Evolutionary conservation across 2,113 vertebrate genomes (phyloP), one percentile per base, ranked within the genome.

Genomic region (Oryzias celebensis): DNA sequence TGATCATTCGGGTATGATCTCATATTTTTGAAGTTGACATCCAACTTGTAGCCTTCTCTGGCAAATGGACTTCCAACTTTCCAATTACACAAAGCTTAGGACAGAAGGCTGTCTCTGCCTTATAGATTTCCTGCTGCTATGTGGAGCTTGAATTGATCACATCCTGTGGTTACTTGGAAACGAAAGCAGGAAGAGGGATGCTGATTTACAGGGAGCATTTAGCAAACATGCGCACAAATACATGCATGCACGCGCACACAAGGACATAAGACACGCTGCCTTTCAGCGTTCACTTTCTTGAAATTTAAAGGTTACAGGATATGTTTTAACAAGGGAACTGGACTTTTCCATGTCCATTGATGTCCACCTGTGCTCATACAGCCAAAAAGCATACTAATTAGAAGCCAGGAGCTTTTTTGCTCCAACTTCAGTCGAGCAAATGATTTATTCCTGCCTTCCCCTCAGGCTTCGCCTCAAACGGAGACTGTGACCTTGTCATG

Each of bases 91-190:
- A 50, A 55, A 47, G 60, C 49, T 14, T 51, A 65, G 66, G 77
- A 80, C 51, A 59, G 66, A 78, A 47, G 31, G 59, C 52, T 73
- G 78, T 73, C 80, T 79, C 18, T 75, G 80, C 62, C 72, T 57
- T 72, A 81, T 83, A 60, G 88, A 87, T 87, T 89, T 89, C 61
- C 72, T 78, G 71, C 60, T 80, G 61, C 66, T 57, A 62, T 56
- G 58, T 47, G 28, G 44, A 15, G 14, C 68, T 72, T 18, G 49
- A 47, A 83, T 87, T 87, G 83, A 90, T 88, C 71, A 64, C 62
- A 70, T 79, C 60, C 77, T 65, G 71, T 72, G 43, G 52, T 69
- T 68, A 77, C 75, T 76, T 69, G 73, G 69, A 77, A 77, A 78
- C 8, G 6, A 54, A 66, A 63, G 57, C 67, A 46, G 55, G 58